These are phyloP conservation scores for Plotosus lineatus DNA, from an alignment of 2,113 vertebrate genomes.

Conservation along the genomic window DNA sequence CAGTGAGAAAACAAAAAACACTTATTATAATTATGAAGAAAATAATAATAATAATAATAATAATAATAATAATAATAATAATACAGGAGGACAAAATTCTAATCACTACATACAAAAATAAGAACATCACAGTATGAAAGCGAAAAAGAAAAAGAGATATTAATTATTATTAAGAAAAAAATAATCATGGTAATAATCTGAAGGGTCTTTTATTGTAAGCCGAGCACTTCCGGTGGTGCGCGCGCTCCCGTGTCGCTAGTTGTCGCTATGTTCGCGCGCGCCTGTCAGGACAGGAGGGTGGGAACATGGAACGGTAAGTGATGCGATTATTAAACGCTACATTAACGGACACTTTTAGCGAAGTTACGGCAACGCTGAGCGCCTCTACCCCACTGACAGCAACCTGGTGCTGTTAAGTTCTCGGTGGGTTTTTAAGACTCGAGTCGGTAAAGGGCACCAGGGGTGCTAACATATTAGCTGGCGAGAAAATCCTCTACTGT, in stretches of 20 bases:
- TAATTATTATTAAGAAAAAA: neutral
- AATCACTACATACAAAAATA: neutral
- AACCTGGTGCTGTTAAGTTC: neutral
- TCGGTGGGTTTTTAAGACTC: neutral
- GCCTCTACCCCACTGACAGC: neutral
- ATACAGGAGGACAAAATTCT: too few species aligned
- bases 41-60: too few species aligned
- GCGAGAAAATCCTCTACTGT: neutral
- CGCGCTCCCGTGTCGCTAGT: neutral
- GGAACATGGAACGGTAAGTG: constrained; percentile 75
- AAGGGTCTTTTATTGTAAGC: neutral
- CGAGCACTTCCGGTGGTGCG: neutral
- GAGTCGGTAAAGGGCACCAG: constrained; percentile 2
- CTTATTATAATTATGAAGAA: too few species aligned
- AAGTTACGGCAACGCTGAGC: constrained; percentile 6
- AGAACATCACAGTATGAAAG: rapidly evolving
- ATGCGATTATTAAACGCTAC: constrained; percentile 58
- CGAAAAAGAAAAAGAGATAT: neutral
- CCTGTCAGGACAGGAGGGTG: constrained; percentile 76
- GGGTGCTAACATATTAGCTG: constrained; percentile 11
- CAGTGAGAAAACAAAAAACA: too few species aligned
- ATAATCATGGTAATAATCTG: neutral
- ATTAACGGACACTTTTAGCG: constrained; percentile 35
- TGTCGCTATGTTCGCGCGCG: neutral
- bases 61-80: neutral